phyloP scores from a whole-genome alignment of 2,797 vertebrate genomes.

The Phoeniculus purpureus region DNA sequence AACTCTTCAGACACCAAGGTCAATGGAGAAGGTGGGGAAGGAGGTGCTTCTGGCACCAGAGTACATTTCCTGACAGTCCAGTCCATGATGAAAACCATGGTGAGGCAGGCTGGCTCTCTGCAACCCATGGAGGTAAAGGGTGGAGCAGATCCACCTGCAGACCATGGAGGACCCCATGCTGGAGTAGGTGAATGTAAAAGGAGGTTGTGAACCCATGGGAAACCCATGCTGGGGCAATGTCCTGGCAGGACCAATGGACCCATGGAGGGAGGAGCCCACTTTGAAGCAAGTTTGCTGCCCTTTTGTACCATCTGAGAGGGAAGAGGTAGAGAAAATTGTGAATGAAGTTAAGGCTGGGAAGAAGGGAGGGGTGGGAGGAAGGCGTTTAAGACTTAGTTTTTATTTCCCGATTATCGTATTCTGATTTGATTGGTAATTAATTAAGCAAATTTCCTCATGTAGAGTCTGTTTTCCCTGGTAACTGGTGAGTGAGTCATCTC shows the following conservation, averaged over 20 bases:
- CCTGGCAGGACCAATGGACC: neutral
- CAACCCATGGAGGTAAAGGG: neutral
- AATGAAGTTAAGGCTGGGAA: neutral
- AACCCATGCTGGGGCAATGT: no score
- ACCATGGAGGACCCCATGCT: neutral
- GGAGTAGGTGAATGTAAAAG: neutral
- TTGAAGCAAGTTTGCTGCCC: neutral
- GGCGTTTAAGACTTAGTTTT: neutral
- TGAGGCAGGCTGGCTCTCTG: neutral
- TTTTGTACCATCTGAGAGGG: neutral
- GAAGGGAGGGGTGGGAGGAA: neutral
- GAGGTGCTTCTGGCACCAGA: neutral
- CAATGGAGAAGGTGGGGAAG: neutral
- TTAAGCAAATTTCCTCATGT: neutral
- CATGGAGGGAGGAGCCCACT: neutral
- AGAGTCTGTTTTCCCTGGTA: neutral
- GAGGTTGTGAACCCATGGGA: neutral
- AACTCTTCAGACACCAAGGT: neutral
- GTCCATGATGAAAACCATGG: neutral
- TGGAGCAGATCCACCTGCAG: neutral
- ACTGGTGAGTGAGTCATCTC: neutral
- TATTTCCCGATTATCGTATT: neutral
- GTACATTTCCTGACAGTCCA: neutral
- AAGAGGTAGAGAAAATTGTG: neutral
- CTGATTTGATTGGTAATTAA: neutral